Evolutionary conservation across 2,113 vertebrate genomes (phyloP).

Genomic region (Anolis carolinensis): DNA sequence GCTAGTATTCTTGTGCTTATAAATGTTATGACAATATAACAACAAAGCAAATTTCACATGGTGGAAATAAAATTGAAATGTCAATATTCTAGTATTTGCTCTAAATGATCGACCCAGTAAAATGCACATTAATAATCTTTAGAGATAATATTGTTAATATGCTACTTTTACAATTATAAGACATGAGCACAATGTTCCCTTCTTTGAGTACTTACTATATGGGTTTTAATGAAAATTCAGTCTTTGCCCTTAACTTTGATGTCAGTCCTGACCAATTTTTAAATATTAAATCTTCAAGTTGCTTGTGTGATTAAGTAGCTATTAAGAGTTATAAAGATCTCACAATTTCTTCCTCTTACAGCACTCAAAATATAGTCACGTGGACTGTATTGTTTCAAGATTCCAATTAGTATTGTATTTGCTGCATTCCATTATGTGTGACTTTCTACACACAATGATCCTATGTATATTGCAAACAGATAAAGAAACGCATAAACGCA

Average conservation of each 20-base stretch:
- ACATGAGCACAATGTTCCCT: not conserved
- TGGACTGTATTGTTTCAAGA: not conserved
- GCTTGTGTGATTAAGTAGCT: not conserved
- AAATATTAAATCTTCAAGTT: not conserved
- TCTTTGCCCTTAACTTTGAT: not conserved
- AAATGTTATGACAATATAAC: not conserved
- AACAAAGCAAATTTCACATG: not conserved
- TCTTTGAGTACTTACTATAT: constrained; percentile 17
- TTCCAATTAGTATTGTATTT: not conserved
- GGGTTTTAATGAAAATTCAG: constrained; percentile 16
- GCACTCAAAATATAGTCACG: constrained; percentile 1
- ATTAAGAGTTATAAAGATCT: not conserved
- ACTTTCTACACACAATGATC: not conserved
- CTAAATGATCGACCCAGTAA: constrained; percentile 17
- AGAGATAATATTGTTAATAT: constrained; percentile 40
- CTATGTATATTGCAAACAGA: not conserved
- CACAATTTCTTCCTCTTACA: constrained; percentile 3
- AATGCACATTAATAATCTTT: constrained; percentile 16
- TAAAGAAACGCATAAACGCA: not conserved
- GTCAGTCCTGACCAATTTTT: constrained; percentile 8
- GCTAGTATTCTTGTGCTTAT: constrained; percentile 26
- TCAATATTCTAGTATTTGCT: not conserved
- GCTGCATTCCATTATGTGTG: not conserved
- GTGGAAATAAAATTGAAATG: constrained; percentile 39
- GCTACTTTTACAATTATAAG: not conserved